Evolutionary conservation across 2,113 vertebrate species (phyloP), one percentile per base, ranked within the genome.

Genomic region (Cyphomyrus discorhynchus): DNA sequence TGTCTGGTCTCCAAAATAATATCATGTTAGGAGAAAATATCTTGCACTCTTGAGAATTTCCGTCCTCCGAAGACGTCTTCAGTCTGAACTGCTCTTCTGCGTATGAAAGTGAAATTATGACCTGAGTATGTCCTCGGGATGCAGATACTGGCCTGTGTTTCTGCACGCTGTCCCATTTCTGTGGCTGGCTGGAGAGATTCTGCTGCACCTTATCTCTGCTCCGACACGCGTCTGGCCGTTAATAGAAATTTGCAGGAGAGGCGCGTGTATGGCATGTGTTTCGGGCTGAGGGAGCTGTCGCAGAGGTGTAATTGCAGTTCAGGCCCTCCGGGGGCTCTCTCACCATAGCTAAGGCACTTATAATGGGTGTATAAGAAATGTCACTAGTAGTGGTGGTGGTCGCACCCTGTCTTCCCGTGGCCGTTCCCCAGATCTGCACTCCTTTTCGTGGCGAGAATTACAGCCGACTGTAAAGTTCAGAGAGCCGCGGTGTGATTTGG

Each of bases 191-290:
- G 95, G 93, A 96, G 90, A 94, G 95, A 97, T 96, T 96, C 94
- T 96, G 95, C 94, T 92, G 93, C 94, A 86, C 94, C 95, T 97
- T 96, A 96, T 97, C 96, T 96, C 94, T 92, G 90, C 45, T 92
- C 96, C 94, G 95, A 96, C 96, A 96, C 95, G 94, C 95, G 91
- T 80, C 95, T 94, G 95, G 95, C 96, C 96, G 96, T 96, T 96
- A 97, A 97, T 97, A 96, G 95, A 96, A 96, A 96, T 96, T 95
- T 95, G 94, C 93, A 92, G 90, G 93, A 89, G 85, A 88, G 91
- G 94, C 91, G 82, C 95, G 94, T 70, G 95, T 91, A 93, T 94
- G 91, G 96, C 96, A 96, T 96, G 94, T 89, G 95, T 94, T 96
- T 96, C 93, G 93, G 95, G 92, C 24, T 66, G 91, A 91, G 77